Base-by-base conservation (phyloP, 2,113 vertebrate genomes). In the Drymodes brunneopygia region DNA sequence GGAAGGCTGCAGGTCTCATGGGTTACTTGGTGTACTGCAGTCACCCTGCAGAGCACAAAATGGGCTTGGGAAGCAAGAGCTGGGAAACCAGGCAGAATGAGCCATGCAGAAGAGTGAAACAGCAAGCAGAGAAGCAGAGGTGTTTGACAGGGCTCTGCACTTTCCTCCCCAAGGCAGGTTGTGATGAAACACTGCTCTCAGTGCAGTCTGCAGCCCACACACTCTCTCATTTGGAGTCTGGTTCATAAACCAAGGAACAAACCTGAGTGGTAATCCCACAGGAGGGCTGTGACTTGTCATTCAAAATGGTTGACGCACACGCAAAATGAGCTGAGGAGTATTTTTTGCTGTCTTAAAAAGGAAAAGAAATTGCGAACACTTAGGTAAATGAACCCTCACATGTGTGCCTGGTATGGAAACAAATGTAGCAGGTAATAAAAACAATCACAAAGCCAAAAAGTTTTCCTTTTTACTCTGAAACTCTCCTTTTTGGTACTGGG, bases 21-120 rank as follows among this genome's bases (percentile, higher is more conserved):
- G 9, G 24, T 31, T 51, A 29, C n/a, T 81, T 2, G 0, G 10
- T 0, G 0, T 33, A 5, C 47, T 69, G 62, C 38, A 58, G 53
- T n/a, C 42, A 18, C 14, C 13, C 64, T 64, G 51, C 25, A 31
- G 67, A 79, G 57, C 22, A 58, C 27, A 8, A 20, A 44, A 21
- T 4, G 27, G 60, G 40, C 14, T 54, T 29, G 48, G 18, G 35
- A 38, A 64, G 42, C 15, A 53, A 70, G 23, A 42, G 13, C 2
- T 27, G 24, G 67, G 69, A 81, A 91, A 73, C 3, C 0, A 10
- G 47, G 27, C 28, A 35, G 81, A 40, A 28, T 7, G 35, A 71
- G 13, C 9, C 72, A 19, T 8, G 5, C 4, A 8, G 53, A n/a
- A 54, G 31, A 47, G 29, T 3, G 35, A 47, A 78, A 75, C 7